These are phyloP conservation scores for western clawed frog (Xenopus tropicalis) DNA, from an alignment of 2,113 vertebrate genomes.

Conservation along the genomic window UCB_Xtro_10.0 CM004446.2:71651001-71651500, in stretches of 20 bases:
- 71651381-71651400: slow-evolving; percentile 44
- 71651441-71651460: slow-evolving; percentile 39
- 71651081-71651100: not conserved
- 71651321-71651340: slow-evolving; percentile 46
- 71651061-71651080: not conserved
- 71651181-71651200: slow-evolving; percentile 20
- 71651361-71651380: slow-evolving; percentile 42
- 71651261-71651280: slow-evolving; percentile 36
- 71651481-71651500: slow-evolving; percentile 19
- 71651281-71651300: slow-evolving; percentile 29
- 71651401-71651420: slow-evolving; percentile 46
- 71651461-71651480: slow-evolving; percentile 33
- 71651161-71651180: slow-evolving; percentile 34
- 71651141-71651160: not conserved
- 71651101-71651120: too few relatives aligned
- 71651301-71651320: slow-evolving; percentile 15
- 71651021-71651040: too few relatives aligned
- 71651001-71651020: too few relatives aligned
- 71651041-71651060: not conserved
- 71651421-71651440: slow-evolving; percentile 44
- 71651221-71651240: slow-evolving; percentile 39
- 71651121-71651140: too few relatives aligned
- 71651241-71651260: slow-evolving; percentile 40
- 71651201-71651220: slow-evolving; percentile 29
- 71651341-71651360: slow-evolving; percentile 42